A percentile compares a stretch with the other conserved stretches of the same genome.
Evolutionary conservation across 2,797 vertebrate species (phyloP).

Genomic region (Clarias platycephalus): DNA sequence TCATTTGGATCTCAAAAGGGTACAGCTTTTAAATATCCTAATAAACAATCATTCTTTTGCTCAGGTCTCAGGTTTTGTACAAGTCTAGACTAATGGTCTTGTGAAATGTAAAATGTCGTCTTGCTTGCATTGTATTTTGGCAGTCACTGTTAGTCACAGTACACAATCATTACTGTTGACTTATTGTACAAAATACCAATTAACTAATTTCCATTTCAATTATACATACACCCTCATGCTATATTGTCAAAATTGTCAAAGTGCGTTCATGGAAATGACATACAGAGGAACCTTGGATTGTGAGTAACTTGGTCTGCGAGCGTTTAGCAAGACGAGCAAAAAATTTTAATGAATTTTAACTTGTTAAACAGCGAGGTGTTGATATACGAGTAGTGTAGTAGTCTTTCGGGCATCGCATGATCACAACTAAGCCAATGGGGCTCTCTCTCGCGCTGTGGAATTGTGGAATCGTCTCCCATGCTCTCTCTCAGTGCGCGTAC

Average conservation of each 20-base stretch:
- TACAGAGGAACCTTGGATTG: too few species aligned
- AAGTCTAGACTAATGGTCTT: not conserved
- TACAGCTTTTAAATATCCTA: not conserved
- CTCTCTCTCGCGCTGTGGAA: too few species aligned
- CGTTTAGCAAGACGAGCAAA: too few species aligned
- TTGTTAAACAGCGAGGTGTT: too few species aligned
- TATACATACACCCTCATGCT: not conserved
- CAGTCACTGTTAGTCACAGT: not conserved
- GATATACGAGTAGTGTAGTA: too few species aligned
- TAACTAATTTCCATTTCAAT: not conserved
- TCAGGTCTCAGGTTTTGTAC: not conserved
- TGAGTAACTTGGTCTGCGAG: too few species aligned
- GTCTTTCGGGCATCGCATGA: too few species aligned
- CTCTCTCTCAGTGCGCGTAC: too few species aligned
- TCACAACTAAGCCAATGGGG: too few species aligned
- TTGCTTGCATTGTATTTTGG: not conserved
- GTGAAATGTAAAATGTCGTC: not conserved
- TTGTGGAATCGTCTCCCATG: too few species aligned
- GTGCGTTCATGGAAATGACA: not conserved
- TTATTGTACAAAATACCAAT: not conserved
- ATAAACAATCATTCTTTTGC: conserved; percentile 1
- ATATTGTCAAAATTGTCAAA: not conserved
- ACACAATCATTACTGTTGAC: not conserved
- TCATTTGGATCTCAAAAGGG: conserved; percentile 18
- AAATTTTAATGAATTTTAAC: too few species aligned